Conservation (phyloP, 2,888 invertebrate genomes). For the Frankliniella fusca region DNA sequence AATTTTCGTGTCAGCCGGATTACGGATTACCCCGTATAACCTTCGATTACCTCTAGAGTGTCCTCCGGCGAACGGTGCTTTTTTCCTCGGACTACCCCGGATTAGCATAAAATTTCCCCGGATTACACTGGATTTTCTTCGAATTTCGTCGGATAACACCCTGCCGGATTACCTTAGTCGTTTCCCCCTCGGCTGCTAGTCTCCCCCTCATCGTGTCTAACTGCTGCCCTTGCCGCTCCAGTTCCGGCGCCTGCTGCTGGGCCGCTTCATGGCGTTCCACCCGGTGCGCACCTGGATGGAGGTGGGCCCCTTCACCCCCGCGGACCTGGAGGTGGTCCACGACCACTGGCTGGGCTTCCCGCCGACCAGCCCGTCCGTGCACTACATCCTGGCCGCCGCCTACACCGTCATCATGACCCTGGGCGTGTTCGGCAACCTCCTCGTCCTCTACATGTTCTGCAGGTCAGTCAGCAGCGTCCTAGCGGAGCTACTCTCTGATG, state of each 20-base stretch:
- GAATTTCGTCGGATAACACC: too few relatives aligned
- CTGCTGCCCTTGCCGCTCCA: neutral
- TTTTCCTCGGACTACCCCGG: too few relatives aligned
- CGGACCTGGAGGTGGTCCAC: constrained; percentile 59
- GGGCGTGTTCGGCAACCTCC: constrained; percentile 66
- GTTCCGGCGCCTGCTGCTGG: constrained; percentile 30
- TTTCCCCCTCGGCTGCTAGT: too few relatives aligned
- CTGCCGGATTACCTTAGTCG: too few relatives aligned
- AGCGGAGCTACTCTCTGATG: too few relatives aligned
- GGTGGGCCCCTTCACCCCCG: constrained; percentile 56
- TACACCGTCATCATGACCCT: constrained; percentile 61
- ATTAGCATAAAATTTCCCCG: too few relatives aligned
- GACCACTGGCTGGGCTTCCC: constrained; percentile 67
- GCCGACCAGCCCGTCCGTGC: constrained; percentile 57
- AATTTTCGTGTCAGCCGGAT: too few relatives aligned
- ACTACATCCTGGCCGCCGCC: constrained; percentile 58
- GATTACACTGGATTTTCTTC: too few relatives aligned
- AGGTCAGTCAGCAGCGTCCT: constrained; percentile 65
- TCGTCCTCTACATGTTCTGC: constrained; percentile 67
- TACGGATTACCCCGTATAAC: too few relatives aligned
- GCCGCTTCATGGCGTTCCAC: constrained; percentile 44
- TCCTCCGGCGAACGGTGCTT: too few relatives aligned
- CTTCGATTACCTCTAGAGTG: too few relatives aligned
- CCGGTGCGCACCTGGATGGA: constrained; percentile 52
- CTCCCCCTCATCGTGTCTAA: too few relatives aligned